Evolutionary conservation across 2,888 invertebrate genomes (phyloP).

Genomic region (Branchellion lobata): DNA sequence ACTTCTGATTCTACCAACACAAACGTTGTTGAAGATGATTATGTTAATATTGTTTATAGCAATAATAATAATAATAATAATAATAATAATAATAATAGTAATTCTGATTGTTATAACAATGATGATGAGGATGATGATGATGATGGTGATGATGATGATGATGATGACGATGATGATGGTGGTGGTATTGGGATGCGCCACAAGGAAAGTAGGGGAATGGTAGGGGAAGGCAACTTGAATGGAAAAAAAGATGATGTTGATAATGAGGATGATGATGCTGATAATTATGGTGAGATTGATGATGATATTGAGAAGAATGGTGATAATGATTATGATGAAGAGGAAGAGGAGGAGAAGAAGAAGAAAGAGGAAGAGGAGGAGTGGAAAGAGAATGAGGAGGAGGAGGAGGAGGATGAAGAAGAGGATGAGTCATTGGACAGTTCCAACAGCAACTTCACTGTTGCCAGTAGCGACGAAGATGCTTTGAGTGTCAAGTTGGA

Average conservation of each 20-base stretch:
- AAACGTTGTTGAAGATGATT: background rate
- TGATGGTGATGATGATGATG: too few relatives aligned
- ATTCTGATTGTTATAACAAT: too few relatives aligned
- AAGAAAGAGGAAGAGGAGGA: too few relatives aligned
- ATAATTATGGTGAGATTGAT: background rate
- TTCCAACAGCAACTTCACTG: conserved; percentile 23
- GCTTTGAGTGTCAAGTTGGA: conserved; percentile 1
- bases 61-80: background rate
- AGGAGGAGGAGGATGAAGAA: background rate
- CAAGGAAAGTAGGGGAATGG: background rate
- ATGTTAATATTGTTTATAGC: background rate
- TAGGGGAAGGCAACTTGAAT: background rate
- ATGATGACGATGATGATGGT: too few relatives aligned
- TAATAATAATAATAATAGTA: background rate
- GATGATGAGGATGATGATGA: too few relatives aligned
- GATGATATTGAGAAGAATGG: too few relatives aligned
- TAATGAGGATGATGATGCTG: background rate
- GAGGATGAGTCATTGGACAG: conserved; percentile 13
- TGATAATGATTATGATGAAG: too few relatives aligned
- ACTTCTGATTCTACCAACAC: too few relatives aligned
- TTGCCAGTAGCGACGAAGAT: conserved; percentile 12
- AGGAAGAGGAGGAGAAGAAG: too few relatives aligned
- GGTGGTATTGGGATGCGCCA: background rate
- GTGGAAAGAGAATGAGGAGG: too few relatives aligned
- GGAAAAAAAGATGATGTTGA: background rate